These are phyloP conservation scores for Oxytorus armatus DNA, from an alignment of 2,888 invertebrate species.

Conservation along the genomic window DNA sequence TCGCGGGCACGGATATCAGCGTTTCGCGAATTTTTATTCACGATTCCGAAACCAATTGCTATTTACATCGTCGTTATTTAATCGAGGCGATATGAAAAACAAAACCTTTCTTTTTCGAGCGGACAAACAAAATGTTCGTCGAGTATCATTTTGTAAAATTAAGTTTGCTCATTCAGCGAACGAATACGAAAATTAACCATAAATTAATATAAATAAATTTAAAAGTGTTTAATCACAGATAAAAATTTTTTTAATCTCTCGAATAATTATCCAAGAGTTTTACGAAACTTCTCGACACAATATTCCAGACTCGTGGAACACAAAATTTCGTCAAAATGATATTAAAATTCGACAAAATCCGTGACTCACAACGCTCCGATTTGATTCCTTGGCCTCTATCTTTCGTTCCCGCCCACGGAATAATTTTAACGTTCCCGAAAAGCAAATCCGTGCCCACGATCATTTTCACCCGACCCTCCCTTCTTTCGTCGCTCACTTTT, in stretches of 20 bases:
- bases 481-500: constrained; percentile 61
- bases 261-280: too few relatives aligned
- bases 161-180: too few relatives aligned
- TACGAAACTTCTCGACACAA: too few relatives aligned
- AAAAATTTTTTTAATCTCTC: too few relatives aligned
- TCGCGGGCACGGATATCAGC: neutral
- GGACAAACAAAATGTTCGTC: neutral
- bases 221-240: too few relatives aligned
- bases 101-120: neutral
- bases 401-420: too few relatives aligned
- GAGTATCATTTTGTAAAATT: too few relatives aligned
- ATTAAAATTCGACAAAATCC: neutral
- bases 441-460: neutral
- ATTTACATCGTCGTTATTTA: constrained; percentile 32
- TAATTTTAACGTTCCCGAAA: neutral
- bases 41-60: constrained; percentile 44
- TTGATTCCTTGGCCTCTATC: too few relatives aligned
- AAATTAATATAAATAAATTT: too few relatives aligned
- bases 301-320: too few relatives aligned
- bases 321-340: too few relatives aligned
- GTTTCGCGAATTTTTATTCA: neutral
- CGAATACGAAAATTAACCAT: too few relatives aligned
- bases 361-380: neutral
- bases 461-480: neutral
- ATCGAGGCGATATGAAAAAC: neutral